Evolutionary conservation across 1,140 invertebrate genomes (phyloP), one percentile per base, ranked within the genome.

Genomic region (Drosophila paulistorum): DNA sequence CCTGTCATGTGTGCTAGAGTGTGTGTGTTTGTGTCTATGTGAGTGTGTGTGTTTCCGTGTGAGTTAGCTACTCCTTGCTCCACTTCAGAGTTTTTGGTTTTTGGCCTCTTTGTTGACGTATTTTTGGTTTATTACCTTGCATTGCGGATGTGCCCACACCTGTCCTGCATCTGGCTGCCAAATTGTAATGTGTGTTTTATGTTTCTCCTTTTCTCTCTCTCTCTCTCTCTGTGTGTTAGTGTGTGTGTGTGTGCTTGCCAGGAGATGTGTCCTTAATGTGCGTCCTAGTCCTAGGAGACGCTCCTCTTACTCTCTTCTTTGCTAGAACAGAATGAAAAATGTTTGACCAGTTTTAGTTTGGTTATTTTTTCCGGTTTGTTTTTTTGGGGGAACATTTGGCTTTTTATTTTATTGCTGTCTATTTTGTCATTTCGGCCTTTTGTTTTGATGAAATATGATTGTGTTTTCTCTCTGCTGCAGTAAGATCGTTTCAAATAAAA

Each of bases 111-210:
- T 89, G 84, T 89, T 89, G 84, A 89, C 84, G 78, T 83, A 90
- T 87, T 90, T 90, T 90, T 90, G 79, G 87, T 90, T 90, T 90
- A 90, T 90, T 86, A 79, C 79, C 87, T 87, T 78, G 82, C 82
- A 90, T 78, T 90, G 87, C 87, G 87, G 87, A 90, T 90, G 80
- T 85, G 83, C 37, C 54, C 65, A 59, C 35, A 59, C 37, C 35
- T 77, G 68, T 51, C 45, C 17, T 51, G 45, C 45, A 67, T 65
- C 57, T 55, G 74, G 61, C 74, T 77, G 75, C 74, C 75, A 77
- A 78, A 72, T 78, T 72, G 76, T 78, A 77, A 78, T 78, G 75
- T 77, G 68, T 62, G 57, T 39, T 39, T 39, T 39, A 39, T 51
- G 45, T 48, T 7, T 48, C 45, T 51, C 10, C 20, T 17, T 51